These are phyloP conservation scores for Horisme vitalbata DNA, from an alignment of 2,888 invertebrate species.

Conservation along the genomic window DNA sequence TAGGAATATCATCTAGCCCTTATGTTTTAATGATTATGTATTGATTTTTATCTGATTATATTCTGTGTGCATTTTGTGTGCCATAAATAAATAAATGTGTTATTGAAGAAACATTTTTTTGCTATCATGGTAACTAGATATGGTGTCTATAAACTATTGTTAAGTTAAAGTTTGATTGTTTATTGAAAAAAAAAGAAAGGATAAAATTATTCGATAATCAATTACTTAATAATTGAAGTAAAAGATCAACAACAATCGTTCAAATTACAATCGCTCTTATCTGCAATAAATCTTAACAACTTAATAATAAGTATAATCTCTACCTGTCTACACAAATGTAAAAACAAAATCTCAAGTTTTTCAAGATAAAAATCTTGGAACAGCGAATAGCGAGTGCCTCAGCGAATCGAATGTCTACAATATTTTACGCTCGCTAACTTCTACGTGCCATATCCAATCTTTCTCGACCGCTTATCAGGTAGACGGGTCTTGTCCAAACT, in stretches of 20 bases:
- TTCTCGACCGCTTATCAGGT: conserved; percentile 67
- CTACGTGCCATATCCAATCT: conserved; percentile 65
- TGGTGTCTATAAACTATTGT: too few relatives aligned
- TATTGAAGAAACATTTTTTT: too few relatives aligned
- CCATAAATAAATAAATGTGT: too few relatives aligned
- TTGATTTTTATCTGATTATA: too few relatives aligned
- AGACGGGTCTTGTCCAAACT: conserved; percentile 67
- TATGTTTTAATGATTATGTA: too few relatives aligned
- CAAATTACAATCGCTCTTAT: not conserved
- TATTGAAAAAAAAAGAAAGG: too few relatives aligned
- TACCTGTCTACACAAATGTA: conserved; percentile 5
- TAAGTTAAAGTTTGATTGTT: too few relatives aligned
- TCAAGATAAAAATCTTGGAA: conserved; percentile 40
- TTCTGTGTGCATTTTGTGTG: not conserved
- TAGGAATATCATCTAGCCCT: too few relatives aligned
- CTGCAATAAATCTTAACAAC: not conserved
- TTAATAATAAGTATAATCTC: conserved; percentile 5
- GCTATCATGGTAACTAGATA: too few relatives aligned
- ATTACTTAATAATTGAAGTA: too few relatives aligned
- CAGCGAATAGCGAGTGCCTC: conserved; percentile 48
- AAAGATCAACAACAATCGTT: too few relatives aligned
- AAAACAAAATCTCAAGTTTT: conserved; percentile 18
- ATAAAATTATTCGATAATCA: too few relatives aligned
- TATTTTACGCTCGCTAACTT: conserved; percentile 66
- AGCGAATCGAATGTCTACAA: conserved; percentile 51